These are phyloP conservation scores for Heterodera filipjevi DNA, from an alignment of 2,888 invertebrate species.

Conservation along the genomic window DNA sequence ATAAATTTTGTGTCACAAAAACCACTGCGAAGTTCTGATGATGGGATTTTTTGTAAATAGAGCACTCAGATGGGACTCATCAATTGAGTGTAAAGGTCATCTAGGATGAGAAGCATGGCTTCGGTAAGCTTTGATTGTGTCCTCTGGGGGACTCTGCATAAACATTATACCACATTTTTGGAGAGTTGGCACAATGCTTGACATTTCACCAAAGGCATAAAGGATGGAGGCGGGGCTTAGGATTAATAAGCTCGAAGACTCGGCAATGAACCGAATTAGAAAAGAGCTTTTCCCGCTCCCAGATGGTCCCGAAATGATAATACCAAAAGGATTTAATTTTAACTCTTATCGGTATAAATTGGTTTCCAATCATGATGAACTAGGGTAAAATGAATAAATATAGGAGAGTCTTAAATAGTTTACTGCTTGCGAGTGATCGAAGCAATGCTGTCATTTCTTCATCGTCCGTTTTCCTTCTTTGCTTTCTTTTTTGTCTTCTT, in stretches of 20 bases:
- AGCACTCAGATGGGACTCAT: slow-evolving; percentile 23
- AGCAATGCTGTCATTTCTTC: neutral
- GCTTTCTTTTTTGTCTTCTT: neutral
- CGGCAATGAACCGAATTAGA: slow-evolving; percentile 8
- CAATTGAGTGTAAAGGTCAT: slow-evolving; percentile 34
- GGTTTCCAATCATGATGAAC: neutral
- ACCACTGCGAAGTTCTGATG: slow-evolving; percentile 31
- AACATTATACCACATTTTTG: slow-evolving; percentile 28
- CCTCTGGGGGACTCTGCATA: slow-evolving; percentile 34
- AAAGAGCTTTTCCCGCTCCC: slow-evolving; percentile 17
- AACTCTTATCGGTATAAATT: slow-evolving; percentile 20
- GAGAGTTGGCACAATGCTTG: slow-evolving; percentile 21
- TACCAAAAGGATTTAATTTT: slow-evolving; percentile 22
- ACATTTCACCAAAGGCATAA: slow-evolving; percentile 26
- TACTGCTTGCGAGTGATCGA: neutral
- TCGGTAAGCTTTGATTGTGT: slow-evolving; percentile 11
- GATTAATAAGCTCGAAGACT: neutral
- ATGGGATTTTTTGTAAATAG: slow-evolving; percentile 39
- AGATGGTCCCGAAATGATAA: slow-evolving; percentile 13
- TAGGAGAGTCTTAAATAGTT: neutral
- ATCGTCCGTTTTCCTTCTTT: neutral
- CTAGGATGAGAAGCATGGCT: slow-evolving; percentile 30
- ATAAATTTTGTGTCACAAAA: slow-evolving; percentile 38
- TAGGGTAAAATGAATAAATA: neutral
- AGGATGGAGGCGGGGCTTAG: slow-evolving; percentile 19